Evolutionary conservation across 2,797 vertebrate species (phyloP).

Genomic region (Brotogeris chrysoptera): DNA sequence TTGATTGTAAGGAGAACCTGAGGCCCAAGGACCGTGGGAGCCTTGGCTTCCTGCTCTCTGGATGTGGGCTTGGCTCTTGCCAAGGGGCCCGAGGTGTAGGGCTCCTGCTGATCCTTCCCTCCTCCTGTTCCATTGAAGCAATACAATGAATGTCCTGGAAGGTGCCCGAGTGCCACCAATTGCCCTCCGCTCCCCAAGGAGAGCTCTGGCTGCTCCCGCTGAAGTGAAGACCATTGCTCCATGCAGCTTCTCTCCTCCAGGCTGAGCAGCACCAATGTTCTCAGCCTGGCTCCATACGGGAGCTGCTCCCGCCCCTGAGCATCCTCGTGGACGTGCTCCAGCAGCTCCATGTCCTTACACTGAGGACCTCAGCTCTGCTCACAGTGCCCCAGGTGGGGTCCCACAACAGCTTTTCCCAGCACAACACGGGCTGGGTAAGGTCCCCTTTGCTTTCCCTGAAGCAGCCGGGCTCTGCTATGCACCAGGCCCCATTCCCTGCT

Average conservation of each 20-base stretch:
- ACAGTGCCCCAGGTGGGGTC: too few species aligned
- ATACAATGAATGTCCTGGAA: accelerated
- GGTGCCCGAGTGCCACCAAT: too few species aligned
- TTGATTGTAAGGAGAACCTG: background rate
- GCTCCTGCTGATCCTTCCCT: accelerated
- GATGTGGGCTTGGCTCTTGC: background rate
- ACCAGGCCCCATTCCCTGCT: background rate
- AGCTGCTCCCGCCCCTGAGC: background rate
- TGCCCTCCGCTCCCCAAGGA: accelerated
- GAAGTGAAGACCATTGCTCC: background rate
- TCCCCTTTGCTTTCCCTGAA: accelerated
- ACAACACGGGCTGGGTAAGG: accelerated
- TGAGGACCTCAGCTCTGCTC: background rate
- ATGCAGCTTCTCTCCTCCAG: background rate
- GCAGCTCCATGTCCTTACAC: background rate
- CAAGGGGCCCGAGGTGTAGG: background rate
- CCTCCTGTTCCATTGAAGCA: background rate
- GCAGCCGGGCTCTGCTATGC: accelerated
- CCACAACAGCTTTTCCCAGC: background rate
- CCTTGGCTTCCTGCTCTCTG: background rate
- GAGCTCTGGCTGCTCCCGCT: background rate
- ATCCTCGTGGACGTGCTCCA: background rate
- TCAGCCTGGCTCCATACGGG: background rate
- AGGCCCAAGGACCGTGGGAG: background rate
- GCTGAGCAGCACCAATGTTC: background rate